These are phyloP conservation scores for Petrocephalus sullivani DNA, from an alignment of 2,797 vertebrate genomes.

Conservation along the genomic window DNA sequence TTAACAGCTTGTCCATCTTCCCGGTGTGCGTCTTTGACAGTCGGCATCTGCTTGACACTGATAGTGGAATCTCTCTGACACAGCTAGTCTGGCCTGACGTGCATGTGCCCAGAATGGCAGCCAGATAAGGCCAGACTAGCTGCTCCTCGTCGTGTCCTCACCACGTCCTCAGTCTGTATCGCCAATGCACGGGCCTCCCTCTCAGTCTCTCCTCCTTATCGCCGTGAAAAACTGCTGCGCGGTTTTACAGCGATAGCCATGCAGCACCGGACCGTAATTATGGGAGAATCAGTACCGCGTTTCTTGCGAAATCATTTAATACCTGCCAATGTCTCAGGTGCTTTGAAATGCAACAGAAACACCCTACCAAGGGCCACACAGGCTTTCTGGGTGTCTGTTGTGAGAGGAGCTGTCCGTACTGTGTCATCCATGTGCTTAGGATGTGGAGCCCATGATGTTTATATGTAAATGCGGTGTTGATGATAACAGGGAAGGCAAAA, in stretches of 20 bases:
- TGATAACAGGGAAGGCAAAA: not conserved
- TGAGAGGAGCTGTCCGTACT: not conserved
- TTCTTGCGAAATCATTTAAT: conserved; percentile 60
- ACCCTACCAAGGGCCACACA: not conserved
- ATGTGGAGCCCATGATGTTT: not conserved
- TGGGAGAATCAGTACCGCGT: conserved; percentile 64
- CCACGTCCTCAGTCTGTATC: conserved; percentile 7
- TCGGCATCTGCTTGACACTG: conserved; percentile 72
- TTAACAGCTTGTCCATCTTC: conserved; percentile 73
- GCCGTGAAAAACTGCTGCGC: conserved; percentile 66
- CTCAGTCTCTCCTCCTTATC: conserved; percentile 64
- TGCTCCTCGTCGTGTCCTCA: conserved; percentile 50
- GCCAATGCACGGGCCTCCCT: conserved; percentile 39
- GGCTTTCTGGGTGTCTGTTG: not conserved
- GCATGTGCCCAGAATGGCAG: conserved; percentile 56
- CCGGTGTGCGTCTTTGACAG: conserved; percentile 68
- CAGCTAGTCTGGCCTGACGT: conserved; percentile 60
- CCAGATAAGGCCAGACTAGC: conserved; percentile 67
- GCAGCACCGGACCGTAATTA: conserved; percentile 61
- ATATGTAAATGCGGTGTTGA: not conserved
- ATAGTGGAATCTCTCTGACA: conserved; percentile 79
- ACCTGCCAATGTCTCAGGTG: conserved; percentile 58
- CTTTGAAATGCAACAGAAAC: not conserved
- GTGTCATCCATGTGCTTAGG: not conserved
- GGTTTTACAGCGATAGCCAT: conserved; percentile 59